These are phyloP conservation scores for Pangasius macronema DNA, from an alignment of 2,797 vertebrate species.

Conservation along the genomic window DNA sequence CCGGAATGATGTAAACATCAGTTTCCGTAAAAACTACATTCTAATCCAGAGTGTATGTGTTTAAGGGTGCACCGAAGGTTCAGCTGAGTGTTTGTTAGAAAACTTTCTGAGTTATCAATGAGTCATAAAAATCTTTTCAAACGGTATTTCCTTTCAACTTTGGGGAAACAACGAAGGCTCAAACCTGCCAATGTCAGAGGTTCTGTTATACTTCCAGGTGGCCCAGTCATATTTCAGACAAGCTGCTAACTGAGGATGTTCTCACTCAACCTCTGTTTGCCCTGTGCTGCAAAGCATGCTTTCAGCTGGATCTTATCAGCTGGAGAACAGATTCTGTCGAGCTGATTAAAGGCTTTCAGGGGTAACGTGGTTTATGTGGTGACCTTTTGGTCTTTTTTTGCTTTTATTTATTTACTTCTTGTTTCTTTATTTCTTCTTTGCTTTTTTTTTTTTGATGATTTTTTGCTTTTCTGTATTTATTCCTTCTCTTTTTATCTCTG, in stretches of 20 bases:
- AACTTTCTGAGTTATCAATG: neutral
- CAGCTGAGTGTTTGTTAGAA: neutral
- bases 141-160: neutral
- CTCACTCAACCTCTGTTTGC: slow-evolving; percentile 34
- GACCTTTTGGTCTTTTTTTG: slow-evolving; percentile 3
- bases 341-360: slow-evolving; percentile 44
- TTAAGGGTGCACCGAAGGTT: neutral
- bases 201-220: slow-evolving; percentile 18
- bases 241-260: slow-evolving; percentile 37
- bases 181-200: slow-evolving; percentile 17
- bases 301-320: slow-evolving; percentile 46
- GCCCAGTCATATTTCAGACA: slow-evolving; percentile 27
- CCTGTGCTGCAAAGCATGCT: slow-evolving; percentile 27
- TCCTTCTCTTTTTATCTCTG: neutral
- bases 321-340: slow-evolving; percentile 33
- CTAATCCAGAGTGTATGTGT: neutral
- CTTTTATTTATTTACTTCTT: slow-evolving; percentile 10
- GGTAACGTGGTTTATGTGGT: slow-evolving; percentile 39
- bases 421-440: slow-evolving; percentile 19
- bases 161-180: neutral
- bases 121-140: neutral
- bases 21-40: neutral
- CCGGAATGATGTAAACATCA: slow-evolving; percentile 24
- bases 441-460: neutral
- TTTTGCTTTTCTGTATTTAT: neutral